Percentiles rank a stretch among this genome's conserved stretches.
Evolutionary conservation across 2,888 invertebrate genomes (phyloP).

Genomic region (Eupithecia dodoneata): DNA sequence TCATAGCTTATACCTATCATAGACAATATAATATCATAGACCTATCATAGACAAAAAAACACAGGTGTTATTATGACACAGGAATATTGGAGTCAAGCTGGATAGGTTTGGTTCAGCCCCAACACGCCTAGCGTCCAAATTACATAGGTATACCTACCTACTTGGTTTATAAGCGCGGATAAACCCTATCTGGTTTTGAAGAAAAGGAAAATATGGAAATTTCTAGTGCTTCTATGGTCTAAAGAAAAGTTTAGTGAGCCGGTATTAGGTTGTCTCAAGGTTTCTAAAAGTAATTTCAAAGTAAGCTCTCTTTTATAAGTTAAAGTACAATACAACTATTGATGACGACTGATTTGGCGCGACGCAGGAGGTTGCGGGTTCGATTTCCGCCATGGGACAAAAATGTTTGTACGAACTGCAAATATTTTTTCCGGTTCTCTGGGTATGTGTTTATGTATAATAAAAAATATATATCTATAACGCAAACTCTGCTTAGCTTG

Average conservation of each 20-base stretch:
- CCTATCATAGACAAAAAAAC: too few relatives aligned
- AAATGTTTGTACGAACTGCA: too few relatives aligned
- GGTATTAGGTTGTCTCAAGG: background rate
- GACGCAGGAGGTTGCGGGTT: too few relatives aligned
- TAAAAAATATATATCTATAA: too few relatives aligned
- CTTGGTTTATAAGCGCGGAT: slow-evolving; percentile 19
- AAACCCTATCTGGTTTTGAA: slow-evolving; percentile 12
- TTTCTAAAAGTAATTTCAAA: background rate
- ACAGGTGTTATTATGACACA: too few relatives aligned
- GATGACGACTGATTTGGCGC: too few relatives aligned
- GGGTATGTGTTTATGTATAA: too few relatives aligned
- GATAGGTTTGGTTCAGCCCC: slow-evolving; percentile 5
- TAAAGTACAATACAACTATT: background rate
- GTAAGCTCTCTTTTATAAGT: background rate
- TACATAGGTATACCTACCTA: slow-evolving; percentile 18
- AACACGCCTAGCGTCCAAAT: slow-evolving; percentile 17
- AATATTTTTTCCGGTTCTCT: too few relatives aligned
- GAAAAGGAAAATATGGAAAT: slow-evolving; percentile 12
- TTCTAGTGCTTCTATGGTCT: slow-evolving; percentile 1
- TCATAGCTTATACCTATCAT: too few relatives aligned
- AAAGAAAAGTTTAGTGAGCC: background rate
- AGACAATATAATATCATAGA: too few relatives aligned
- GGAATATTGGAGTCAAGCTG: background rate
- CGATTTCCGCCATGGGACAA: too few relatives aligned
- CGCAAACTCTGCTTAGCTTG: too few relatives aligned